Evolutionary conservation across 2,797 vertebrate genomes (phyloP), one percentile per base, ranked within the genome.

Genomic region (Melanogrammus aeglefinus): DNA sequence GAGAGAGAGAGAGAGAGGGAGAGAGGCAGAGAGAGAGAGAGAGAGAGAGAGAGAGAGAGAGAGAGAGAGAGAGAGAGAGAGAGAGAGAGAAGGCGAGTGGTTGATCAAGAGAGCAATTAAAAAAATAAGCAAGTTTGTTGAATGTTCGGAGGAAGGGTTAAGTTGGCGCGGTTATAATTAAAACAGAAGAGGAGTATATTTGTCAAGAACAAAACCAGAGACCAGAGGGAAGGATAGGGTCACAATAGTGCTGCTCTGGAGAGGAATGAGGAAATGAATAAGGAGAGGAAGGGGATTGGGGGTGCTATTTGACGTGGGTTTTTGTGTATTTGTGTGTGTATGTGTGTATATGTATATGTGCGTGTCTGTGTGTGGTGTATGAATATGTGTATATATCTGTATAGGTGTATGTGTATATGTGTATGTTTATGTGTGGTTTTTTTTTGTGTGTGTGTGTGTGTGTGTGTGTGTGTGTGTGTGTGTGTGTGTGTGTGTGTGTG

Each of bases 231-330:
- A 3, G 39, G 57, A 73, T 74, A 18, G 31, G 31, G 66, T 57
- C 77, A 76, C 76, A 41, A 78, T 9, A 76, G 69, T 71, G 84
- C 81, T 79, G 79, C 86, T 73, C 47, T 6, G 38, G 5, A 75
- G 69, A 72, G 77, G 27, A 77, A 73, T 81, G 72, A 86, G 80
- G 71, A 84, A 83, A 83, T n/a, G 69, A 63, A 24, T 57, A 57
- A 57, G 51, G 51, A 57, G n/a, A 63, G 21, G 57, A 63, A 63
- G 1, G 16, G 12, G 35, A 77, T 31, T 35, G 4, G 80, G 57
- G 80, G 86, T 78, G 39, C 38, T 39, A 39, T 84, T 86, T 86
- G 82, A 87, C 75, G 2, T 31, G 21, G n/a, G 9, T 21, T 14
- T 10, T 21, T 21, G 35, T 36, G 35, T 36, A 36, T 36, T 36